Conservation (phyloP, 2,888 invertebrate species). For the Thecophora atra region DNA sequence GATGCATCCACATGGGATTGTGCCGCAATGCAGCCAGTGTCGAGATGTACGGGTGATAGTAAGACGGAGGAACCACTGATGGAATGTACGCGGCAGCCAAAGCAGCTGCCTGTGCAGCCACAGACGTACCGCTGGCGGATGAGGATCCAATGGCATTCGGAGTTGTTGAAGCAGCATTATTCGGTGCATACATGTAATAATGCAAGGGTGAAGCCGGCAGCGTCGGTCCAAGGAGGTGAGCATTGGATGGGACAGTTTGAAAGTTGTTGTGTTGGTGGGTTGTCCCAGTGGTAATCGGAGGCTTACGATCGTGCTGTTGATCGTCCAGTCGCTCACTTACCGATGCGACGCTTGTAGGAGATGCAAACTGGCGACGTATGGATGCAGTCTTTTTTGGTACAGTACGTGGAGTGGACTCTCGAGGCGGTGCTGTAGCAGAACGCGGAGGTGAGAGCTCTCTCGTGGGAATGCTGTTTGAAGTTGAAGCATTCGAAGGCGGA, state of each 20-base stretch:
- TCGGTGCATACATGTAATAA: slow-evolving; percentile 65
- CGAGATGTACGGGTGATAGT: slow-evolving; percentile 63
- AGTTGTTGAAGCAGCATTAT: slow-evolving; percentile 53
- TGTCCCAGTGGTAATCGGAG: slow-evolving; percentile 32
- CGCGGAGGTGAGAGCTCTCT: slow-evolving; percentile 57
- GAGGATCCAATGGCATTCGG: slow-evolving; percentile 50
- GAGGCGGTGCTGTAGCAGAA: slow-evolving; percentile 57
- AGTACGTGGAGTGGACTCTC: slow-evolving; percentile 62
- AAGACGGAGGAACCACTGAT: slow-evolving; percentile 57
- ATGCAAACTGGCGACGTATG: slow-evolving; percentile 67
- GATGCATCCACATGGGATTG: slow-evolving; percentile 68
- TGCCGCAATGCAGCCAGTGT: slow-evolving; percentile 66
- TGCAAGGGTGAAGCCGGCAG: slow-evolving; percentile 54
- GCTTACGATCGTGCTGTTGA: slow-evolving; percentile 53
- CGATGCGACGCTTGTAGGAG: slow-evolving; percentile 60
- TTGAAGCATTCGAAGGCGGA: slow-evolving; percentile 40
- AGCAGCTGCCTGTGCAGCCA: slow-evolving; percentile 58
- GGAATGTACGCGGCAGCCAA: slow-evolving; percentile 64
- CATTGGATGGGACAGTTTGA: slow-evolving; percentile 56
- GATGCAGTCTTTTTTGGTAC: slow-evolving; percentile 67
- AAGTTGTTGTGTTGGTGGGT: slow-evolving; percentile 39
- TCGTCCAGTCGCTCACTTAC: slow-evolving; percentile 50
- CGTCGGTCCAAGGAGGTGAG: slow-evolving; percentile 40
- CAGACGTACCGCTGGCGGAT: slow-evolving; percentile 49
- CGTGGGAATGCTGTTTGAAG: slow-evolving; percentile 53